These are phyloP conservation scores for Callyntrura sp. DNA, from an alignment of 2,888 invertebrate species.

Conservation along the genomic window DNA sequence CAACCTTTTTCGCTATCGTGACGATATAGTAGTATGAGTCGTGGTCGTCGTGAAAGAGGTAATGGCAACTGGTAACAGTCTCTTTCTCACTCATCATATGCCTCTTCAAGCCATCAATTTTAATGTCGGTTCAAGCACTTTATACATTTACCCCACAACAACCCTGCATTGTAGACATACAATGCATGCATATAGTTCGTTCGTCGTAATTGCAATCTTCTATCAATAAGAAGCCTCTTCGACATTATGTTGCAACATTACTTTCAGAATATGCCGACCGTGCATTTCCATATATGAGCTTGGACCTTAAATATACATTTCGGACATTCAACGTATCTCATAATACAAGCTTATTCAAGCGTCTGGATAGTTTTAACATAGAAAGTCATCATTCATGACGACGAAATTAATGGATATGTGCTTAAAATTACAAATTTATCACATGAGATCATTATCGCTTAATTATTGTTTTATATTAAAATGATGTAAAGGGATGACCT, in stretches of 20 bases:
- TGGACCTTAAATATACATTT: no score
- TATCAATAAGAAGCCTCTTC: slow-evolving; percentile 13
- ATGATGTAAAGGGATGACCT: no score
- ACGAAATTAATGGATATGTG: no score
- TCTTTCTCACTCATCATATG: neutral
- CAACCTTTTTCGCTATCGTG: slow-evolving; percentile 36
- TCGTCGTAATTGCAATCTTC: slow-evolving; percentile 39
- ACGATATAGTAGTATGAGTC: neutral
- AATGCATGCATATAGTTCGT: slow-evolving; percentile 11
- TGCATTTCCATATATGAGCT: no score
- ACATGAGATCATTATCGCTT: no score
- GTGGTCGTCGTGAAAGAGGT: slow-evolving; percentile 35
- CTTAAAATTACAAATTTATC: no score
- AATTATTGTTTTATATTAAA: no score
- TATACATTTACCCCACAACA: slow-evolving; percentile 5
- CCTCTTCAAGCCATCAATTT: slow-evolving; percentile 8
- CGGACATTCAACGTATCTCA: no score
- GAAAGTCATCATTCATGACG: no score
- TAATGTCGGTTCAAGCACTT: slow-evolving; percentile 11
- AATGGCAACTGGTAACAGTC: neutral
- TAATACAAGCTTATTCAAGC: no score
- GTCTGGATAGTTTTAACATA: no score
- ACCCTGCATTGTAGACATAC: neutral
- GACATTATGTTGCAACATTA: slow-evolving; percentile 42
- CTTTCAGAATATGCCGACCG: slow-evolving; percentile 36